Base-by-base conservation (phyloP, 2,888 invertebrate genomes). In the Aelia acuminata region DNA sequence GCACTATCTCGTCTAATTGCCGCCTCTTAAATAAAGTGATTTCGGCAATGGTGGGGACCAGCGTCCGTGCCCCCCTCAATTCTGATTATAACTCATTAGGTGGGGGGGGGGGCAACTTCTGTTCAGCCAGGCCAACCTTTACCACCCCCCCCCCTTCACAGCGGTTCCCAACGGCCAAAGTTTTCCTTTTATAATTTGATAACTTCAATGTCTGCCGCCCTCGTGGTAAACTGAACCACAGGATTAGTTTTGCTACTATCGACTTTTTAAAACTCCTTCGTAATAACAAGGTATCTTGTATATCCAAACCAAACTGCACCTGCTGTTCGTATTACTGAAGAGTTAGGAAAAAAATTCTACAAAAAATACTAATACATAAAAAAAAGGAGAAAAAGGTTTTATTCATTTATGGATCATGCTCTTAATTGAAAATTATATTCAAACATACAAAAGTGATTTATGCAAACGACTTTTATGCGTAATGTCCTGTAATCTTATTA, bases 11-110 rank as follows among this genome's bases (percentile, higher is more conserved):
- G 43, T n/a, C 80, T 80, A 80, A 80, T 80, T 80, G 80, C 80
- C 80, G 80, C 80, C 43, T 80, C 80, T 80, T 80, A 80, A 80
- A 80, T 80, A 80, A 80, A 80, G 80, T 80, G 43, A 80, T 80
- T 47, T 47, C 43, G n/a, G 35, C 43, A 22, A 43, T 3, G 20
- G 70, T n/a, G 80, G 80, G 80, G 3, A 22, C 43, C 80, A 3
- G 13, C 7, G 20, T 18, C 75, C n/a, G 15, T 11, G 0, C 43
- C 22, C 80, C 80, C 80, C 80, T 80, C 35, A 20, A 70, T 70
- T 80, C 43, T 43, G 80, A 47, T 80, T 80, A 80, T 80, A 80
- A 80, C 80, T 80, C 80, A 80, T 80, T 80, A 80, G 43, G 20
- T 80, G 11, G 80, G 80, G 8, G 70, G 3, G 18, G 39, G 13